Base-by-base conservation (phyloP, 2,797 vertebrate species). In the Melopsittacus undulatus region DNA sequence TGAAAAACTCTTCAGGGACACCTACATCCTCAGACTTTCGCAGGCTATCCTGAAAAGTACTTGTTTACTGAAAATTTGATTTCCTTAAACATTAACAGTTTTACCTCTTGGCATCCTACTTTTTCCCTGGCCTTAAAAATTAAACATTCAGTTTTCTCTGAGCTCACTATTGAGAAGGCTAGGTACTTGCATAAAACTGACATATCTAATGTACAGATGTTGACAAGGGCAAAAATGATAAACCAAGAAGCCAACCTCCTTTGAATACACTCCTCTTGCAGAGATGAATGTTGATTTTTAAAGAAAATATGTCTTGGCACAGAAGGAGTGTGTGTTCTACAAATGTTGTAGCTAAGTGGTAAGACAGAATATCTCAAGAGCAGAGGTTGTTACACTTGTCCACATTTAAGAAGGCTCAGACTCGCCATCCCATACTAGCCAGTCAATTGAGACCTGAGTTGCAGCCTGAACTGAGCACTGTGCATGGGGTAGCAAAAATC, bases 391-490 rank as follows among this genome's bases (percentile, higher is more conserved):
- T 62, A 23, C 20, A 29, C 5, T 13, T 32, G 5, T 49, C 9
- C 30, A 45, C 4, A 4, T 34, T 29, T 26, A 14, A n/a, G 17
- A 77, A 45, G 13, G 4, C n/a, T 87, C 36, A 51, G 36, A 24
- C 13, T 56, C 34, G 36, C 8, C 13, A 63, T 43, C 8, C 9
- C 11, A 5, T 15, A 67, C 10, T 4, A 57, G 4, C 2, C 27
- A n/a, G 7, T 7, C 2, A 1, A 3, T 5, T 88, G 34, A 77
- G 32, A 87, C 13, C 20, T 17, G 8, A 56, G 15, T n/a, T 82
- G 11, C 11, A 22, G 9, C 34, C 9, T 7, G 4, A 38, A 42
- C 4, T 11, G 2, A 15, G 9, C 2, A 8, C 13, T 62, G 14
- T 7, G 20, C 5, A 3, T 10, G 10, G 9, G 3, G 9, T 34